Conservation (phyloP, 2,888 invertebrate species). For the Enoplolaimus lenunculus region DNA sequence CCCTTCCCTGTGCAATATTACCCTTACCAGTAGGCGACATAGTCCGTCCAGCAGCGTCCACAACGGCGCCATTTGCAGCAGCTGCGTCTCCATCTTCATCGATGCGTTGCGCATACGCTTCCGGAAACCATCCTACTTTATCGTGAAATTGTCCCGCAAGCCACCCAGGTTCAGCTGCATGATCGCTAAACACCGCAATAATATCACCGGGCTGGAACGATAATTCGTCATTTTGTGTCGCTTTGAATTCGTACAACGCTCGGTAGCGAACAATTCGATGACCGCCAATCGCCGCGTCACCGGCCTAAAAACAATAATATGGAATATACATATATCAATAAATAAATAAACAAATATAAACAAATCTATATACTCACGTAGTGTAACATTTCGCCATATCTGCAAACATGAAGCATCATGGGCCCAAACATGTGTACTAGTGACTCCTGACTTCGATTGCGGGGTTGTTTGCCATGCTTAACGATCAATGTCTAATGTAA, state of each 20-base stretch:
- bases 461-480: too few relatives aligned
- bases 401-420: not conserved
- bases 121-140: constrained; percentile 42
- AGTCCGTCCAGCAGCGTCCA: not conserved
- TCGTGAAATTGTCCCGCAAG: constrained; percentile 63
- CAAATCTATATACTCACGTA: too few relatives aligned
- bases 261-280: constrained; percentile 53
- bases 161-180: constrained; percentile 93
- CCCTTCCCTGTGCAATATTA: too few relatives aligned
- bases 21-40: not conserved
- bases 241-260: constrained; percentile 81
- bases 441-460: too few relatives aligned
- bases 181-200: constrained; percentile 58
- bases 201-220: constrained; percentile 83
- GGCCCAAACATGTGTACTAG: too few relatives aligned
- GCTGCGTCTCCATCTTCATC: constrained; percentile 15
- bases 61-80: not conserved
- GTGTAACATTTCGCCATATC: too few relatives aligned
- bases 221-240: constrained; percentile 78
- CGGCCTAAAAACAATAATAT: not conserved
- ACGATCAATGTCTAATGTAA: too few relatives aligned
- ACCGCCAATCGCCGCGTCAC: not conserved
- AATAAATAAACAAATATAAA: too few relatives aligned
- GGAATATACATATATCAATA: not conserved
- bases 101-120: constrained; percentile 42